Percentiles rank a stretch among this genome's conserved stretches.
Evolutionary conservation across 1,140 invertebrate species (phyloP).

Genomic region (roundworm (Caenorhabditis elegans)): WBcel235 BX284604.4:13034501-13035000

Average conservation of each 20-base stretch:
- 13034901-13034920: constrained; percentile 27
- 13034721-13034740: not conserved
- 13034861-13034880: not conserved
- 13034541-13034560: not conserved
- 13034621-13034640: not conserved
- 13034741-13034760: not conserved
- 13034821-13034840: not conserved
- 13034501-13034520: constrained; percentile 23
- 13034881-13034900: constrained; percentile 32
- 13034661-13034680: not conserved
- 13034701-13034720: constrained; percentile 12
- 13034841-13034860: not conserved
- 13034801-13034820: not conserved
- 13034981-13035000: constrained; percentile 1
- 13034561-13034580: too few relatives aligned
- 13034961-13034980: constrained; percentile 4
- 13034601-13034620: not conserved
- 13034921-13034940: constrained; percentile 22
- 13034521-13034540: constrained; percentile 9
- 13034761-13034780: not conserved
- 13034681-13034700: too few relatives aligned
- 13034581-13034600: too few relatives aligned
- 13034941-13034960: constrained; percentile 8
- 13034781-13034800: not conserved
- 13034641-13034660: not conserved